Evolutionary conservation across 1,140 invertebrate genomes (phyloP).

Genomic region (Melipona quadrifasciata): DNA sequence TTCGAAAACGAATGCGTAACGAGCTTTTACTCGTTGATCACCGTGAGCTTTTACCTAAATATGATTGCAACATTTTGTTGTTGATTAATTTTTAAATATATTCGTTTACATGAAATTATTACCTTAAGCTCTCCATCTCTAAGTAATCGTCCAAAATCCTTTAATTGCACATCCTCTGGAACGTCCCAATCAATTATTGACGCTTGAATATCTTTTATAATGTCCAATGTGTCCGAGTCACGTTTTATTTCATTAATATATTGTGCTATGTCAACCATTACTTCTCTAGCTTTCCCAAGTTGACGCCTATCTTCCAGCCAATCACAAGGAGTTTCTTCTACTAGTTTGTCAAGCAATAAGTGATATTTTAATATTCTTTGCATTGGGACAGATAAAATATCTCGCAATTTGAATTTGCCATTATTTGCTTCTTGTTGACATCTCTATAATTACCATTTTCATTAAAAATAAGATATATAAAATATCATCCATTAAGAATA

Average conservation of each 20-base stretch:
- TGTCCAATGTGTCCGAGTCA: slow-evolving; percentile 95
- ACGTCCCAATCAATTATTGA: slow-evolving; percentile 92
- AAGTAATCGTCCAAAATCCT: slow-evolving; percentile 94
- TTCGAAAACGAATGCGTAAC: slow-evolving; percentile 98
- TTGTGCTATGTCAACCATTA: slow-evolving; percentile 97
- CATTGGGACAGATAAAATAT: slow-evolving; percentile 98
- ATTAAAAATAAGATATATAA: slow-evolving; percentile 7
- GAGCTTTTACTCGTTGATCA: slow-evolving; percentile 91
- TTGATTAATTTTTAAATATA: background rate
- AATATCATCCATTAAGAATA: slow-evolving; percentile 13
- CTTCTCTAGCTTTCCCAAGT: slow-evolving; percentile 94
- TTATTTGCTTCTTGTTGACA: slow-evolving; percentile 97
- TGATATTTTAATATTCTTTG: slow-evolving; percentile 99
- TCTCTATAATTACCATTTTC: slow-evolving; percentile 84
- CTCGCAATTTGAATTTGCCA: slow-evolving; percentile 96
- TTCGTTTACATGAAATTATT: slow-evolving; percentile 3
- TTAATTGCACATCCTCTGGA: slow-evolving; percentile 89
- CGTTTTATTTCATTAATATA: slow-evolving; percentile 99
- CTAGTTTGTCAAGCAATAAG: slow-evolving; percentile 94
- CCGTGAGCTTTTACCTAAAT: slow-evolving; percentile 90
- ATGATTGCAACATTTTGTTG: background rate
- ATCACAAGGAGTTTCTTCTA: slow-evolving; percentile 93
- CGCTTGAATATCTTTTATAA: slow-evolving; percentile 94
- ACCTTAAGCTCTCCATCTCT: slow-evolving; percentile 96
- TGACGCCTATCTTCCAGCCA: slow-evolving; percentile 91